Evolutionary conservation across 2,797 vertebrate genomes (phyloP), one percentile per base, ranked within the genome.

Genomic region (Channa striata): DNA sequence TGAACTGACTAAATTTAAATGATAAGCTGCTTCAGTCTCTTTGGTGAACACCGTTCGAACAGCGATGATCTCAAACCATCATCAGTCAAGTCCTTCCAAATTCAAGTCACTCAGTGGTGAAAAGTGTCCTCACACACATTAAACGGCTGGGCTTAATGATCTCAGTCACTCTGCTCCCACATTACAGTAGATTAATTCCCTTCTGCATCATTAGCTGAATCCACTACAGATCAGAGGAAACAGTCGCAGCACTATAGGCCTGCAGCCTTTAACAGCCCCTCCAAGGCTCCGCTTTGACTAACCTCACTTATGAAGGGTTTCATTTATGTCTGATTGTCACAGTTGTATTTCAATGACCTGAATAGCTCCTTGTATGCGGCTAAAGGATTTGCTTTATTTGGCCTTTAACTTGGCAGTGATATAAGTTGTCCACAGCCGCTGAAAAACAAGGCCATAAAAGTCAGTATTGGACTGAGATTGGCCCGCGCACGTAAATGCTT

Each of bases 391-490:
- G 76, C 87, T 93, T 90, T 86, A 75, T 87, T 82, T 83, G 69
- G 83, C 85, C 68, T 72, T 83, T 82, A 69, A n/a, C 78, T 78
- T 67, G 75, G 77, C 73, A 63, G 80, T 36, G 78, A 81, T 84
- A 76, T 78, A 74, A 81, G 79, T 78, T 75, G 89, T 83, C 76
- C 71, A 68, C 54, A 25, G 70, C 62, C 12, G 2, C 63, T 75
- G 68, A 46, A 89, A 89, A 91, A 90, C 91, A 88, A 82, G 88
- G 76, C 86, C 59, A 62, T 88, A 89, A 91, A 89, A 83, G 74
- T 80, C 67, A 36, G 72, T 10, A 72, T 81, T 60, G 78, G 68
- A 71, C 72, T 74, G 25, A 66, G 85, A 86, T 87, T 83, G 83
- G 40, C 60, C 75, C 37, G 59, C 73, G 42, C 81, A 66, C 43